Evolutionary conservation across 2,797 vertebrate species (phyloP).

Genomic region (Sphaeramia orbicularis): DNA sequence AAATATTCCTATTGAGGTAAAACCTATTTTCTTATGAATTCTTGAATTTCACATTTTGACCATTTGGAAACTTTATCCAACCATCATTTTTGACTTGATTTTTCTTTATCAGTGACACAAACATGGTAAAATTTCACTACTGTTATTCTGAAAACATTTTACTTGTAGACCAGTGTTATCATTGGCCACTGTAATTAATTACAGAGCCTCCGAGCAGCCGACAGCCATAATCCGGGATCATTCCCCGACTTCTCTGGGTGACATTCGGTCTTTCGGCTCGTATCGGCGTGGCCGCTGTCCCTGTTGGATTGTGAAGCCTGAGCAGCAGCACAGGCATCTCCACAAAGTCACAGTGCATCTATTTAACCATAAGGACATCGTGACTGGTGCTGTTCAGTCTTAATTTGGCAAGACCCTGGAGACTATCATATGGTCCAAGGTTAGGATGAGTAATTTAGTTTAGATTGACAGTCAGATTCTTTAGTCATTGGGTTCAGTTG

Average conservation of each 20-base stretch:
- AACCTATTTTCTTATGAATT: no score
- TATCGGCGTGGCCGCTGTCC: neutral
- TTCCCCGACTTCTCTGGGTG: conserved; percentile 35
- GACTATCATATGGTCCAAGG: conserved; percentile 40
- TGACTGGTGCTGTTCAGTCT: neutral
- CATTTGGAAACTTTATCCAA: no score
- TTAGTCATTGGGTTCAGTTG: conserved; percentile 38
- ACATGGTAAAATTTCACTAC: no score
- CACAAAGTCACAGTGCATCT: neutral
- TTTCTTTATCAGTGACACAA: no score
- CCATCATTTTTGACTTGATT: no score
- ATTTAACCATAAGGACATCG: neutral
- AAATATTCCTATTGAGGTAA: no score
- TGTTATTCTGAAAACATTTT: no score
- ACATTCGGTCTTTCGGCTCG: conserved; percentile 29
- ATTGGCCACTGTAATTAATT: conserved; percentile 79
- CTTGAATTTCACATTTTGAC: no score
- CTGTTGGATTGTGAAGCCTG: neutral
- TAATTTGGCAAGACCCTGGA: conserved; percentile 23
- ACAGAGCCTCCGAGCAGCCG: conserved; percentile 48
- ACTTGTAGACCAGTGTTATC: no score
- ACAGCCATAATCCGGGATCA: conserved; percentile 57
- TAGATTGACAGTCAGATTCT: conserved; percentile 34
- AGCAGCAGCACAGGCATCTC: neutral
- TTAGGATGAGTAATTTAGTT: conserved; percentile 35